Conservation (phyloP, 2,113 vertebrate species). For the Oriolus oriolus region DNA sequence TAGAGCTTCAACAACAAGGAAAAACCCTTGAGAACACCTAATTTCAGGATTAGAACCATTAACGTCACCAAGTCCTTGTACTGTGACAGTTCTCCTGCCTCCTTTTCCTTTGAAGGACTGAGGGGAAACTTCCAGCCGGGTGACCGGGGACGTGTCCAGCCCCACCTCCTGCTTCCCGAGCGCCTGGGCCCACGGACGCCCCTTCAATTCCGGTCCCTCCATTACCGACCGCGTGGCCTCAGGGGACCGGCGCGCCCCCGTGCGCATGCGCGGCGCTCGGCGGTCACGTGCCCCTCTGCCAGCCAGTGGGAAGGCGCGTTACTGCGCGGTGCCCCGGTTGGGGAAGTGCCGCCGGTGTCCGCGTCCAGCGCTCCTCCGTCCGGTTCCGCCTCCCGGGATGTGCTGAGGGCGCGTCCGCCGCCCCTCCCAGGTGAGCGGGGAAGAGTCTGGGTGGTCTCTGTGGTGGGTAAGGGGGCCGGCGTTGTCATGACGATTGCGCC, state of each 20-base stretch:
- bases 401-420: constrained; percentile 17
- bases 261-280: fast-evolving
- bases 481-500: neutral
- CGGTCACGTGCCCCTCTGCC: fast-evolving
- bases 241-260: fast-evolving
- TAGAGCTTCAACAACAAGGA: neutral
- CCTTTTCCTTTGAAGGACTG: neutral
- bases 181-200: neutral
- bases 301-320: neutral
- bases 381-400: neutral
- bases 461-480: neutral
- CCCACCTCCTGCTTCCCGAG: neutral
- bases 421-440: neutral
- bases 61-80: fast-evolving
- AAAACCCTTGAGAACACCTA: neutral
- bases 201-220: neutral
- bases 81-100: no score
- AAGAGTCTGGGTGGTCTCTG: fast-evolving
- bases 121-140: neutral
- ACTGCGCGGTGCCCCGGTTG: neutral
- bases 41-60: neutral
- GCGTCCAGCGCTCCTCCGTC: neutral
- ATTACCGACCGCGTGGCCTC: neutral
- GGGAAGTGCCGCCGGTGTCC: neutral
- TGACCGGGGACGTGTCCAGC: neutral